Conservation (phyloP, 2,797 vertebrate species). For the Chloroceryle amazona region DNA sequence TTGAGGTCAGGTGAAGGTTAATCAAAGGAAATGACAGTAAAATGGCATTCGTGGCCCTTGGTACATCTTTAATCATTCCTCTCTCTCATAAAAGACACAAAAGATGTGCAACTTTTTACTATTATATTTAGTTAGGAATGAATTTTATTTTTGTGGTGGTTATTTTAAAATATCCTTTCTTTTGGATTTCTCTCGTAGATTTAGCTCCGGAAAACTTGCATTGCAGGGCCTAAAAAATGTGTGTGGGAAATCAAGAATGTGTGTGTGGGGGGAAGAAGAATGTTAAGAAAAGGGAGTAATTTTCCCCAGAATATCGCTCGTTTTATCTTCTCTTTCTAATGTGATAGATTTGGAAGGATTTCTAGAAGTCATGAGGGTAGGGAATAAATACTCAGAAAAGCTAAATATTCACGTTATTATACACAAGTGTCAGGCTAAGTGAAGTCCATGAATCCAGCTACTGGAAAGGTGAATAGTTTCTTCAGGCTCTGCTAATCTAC, state of each 20-base stretch:
- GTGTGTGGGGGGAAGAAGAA: constrained; percentile 54
- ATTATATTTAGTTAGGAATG: neutral
- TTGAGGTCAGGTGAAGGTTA: constrained; percentile 86
- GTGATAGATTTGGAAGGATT: constrained; percentile 43
- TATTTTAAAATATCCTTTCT: constrained; percentile 32
- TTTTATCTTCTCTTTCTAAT: constrained; percentile 18
- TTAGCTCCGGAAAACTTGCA: constrained; percentile 30
- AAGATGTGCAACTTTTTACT: constrained; percentile 33
- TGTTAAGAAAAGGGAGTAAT: constrained; percentile 62
- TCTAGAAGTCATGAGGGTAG: constrained; percentile 45
- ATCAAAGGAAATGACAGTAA: constrained; percentile 86
- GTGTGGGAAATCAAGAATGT: constrained; percentile 25
- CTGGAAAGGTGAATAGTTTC: constrained; percentile 3
- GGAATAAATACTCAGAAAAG: constrained; percentile 41
- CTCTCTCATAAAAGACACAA: constrained; percentile 19
- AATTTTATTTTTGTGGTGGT: constrained; percentile 20
- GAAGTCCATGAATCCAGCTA: neutral
- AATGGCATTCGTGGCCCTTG: constrained; percentile 76
- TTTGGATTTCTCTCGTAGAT: neutral
- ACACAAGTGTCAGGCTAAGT: constrained; percentile 28
- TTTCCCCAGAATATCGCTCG: constrained; percentile 60
- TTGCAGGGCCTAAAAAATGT: constrained; percentile 27
- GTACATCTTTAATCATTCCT: constrained; percentile 81
- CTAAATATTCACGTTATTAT: constrained; percentile 54
- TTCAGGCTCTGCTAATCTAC: neutral